Base-by-base conservation (phyloP, 2,888 invertebrate species). In the Drosophila pullipes region DNA sequence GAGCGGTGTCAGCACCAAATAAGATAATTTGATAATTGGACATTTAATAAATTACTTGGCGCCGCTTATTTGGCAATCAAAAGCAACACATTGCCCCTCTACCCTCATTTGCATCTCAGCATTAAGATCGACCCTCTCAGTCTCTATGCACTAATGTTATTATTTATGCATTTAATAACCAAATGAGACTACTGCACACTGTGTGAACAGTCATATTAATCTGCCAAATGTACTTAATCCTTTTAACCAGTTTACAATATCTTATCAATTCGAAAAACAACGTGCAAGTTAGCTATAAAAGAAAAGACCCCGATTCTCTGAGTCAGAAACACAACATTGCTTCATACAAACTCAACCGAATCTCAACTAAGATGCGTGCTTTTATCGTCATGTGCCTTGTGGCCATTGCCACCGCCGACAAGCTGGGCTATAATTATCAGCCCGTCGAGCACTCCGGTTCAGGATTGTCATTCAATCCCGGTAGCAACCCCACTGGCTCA, bases 1-100 rank as follows among this genome's bases (percentile, higher is more conserved):
- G 65, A 73, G 49, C 69, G 72, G 66, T 85, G 90, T 87, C 91
- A 88, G 71, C 91, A 74, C 57, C 70, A 81, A 76, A 78, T 68
- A 58, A 78, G 74, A 69, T 85, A 81, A 88, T 91, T 77, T 76
- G 89, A 85, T 91, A 87, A 91, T 87, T 90, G 90, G 87, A 63
- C 72, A 72, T 78, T 77, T 91, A 88, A 88, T 91, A 86, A 91
- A 91, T 89, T 86, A 86, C 77, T 89, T 89, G 89, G 87, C 91
- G 91, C 84, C 82, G 70, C 78, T 82, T 66, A 75, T 76, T 91
- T 78, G 58, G 74, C 75, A 76, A 78, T 79, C 73, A 73, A 55
- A 63, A 62, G 67, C 63, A 58, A 64, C 61, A 63, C 58, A 30
- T 39, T 60, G 55, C 55, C 52, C 52, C 69, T 50, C 60, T 41